Evolutionary conservation across 35 echinoderm and acorn worm genomes (phyloP), one percentile per base, ranked within the genome.

Genomic region (Chiridota heheva): DNA sequence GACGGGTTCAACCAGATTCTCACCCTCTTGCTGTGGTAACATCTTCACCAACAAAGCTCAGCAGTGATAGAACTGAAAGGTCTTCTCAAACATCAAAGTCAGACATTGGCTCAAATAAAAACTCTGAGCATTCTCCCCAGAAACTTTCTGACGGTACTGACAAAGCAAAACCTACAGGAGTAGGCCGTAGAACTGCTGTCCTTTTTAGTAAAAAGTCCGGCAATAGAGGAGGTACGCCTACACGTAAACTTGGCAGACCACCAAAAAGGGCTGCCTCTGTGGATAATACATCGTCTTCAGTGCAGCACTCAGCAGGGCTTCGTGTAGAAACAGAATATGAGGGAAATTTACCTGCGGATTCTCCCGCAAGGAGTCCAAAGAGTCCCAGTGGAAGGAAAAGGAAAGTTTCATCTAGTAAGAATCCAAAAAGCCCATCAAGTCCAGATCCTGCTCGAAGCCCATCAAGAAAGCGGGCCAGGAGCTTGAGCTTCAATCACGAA

Each of bases 171-270:
- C 87, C 92, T 15, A 78, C 69, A 51, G 92, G 92, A 60, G 92
- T 96, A 35, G 87, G 92, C 16, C 61, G 92, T 42, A 89, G 92
- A 36, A 96, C 92, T 62, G 90, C 92, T 82, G 87, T 96, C 73
- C 83, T 96, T 34, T 90, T 96, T 36, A 94, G 85, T 59, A 82
- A 83, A 55, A 96, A 96, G 66, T 86, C 86, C 38, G 87, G 47
- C 45, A 84, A 82, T 37, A 90, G 76, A 65, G 85, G 33, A 78
- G 85, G 74, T 69, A 58, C 45, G 51, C 48, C 77, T 48, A 42
- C 82, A 7, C 71, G 66, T 33, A 55, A 53, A 15, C 41, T 73
- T 44, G 85, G 89, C 22, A 80, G 89, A 27, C 67, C 81, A 58
- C 81, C 87, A 10, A 96, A 90, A 60, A 43, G 87, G 35, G 84